These are phyloP conservation scores for Stenichneumon culpator DNA, from an alignment of 2,888 invertebrate species.

Conservation along the genomic window DNA sequence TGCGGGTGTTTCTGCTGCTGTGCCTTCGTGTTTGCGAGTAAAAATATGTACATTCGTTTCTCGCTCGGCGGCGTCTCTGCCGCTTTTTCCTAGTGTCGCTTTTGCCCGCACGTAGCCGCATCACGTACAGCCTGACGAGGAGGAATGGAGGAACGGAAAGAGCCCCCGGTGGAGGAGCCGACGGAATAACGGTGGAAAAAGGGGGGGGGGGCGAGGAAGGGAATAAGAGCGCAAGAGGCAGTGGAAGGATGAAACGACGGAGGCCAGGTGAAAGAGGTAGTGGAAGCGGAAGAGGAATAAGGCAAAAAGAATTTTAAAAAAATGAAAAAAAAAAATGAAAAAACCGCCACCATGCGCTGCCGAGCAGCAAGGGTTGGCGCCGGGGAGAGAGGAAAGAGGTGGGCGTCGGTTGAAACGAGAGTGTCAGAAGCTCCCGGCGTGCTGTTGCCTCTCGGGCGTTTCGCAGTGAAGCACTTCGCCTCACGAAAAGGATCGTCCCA, in stretches of 20 bases:
- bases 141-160: conserved; percentile 55
- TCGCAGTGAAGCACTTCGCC: conserved; percentile 56
- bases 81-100: conserved; percentile 36
- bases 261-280: conserved; percentile 24
- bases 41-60: conserved; percentile 55
- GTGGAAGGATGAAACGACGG: conserved; percentile 20
- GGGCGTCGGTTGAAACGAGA: conserved; percentile 46
- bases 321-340: conserved; percentile 6
- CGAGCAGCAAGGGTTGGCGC: conserved; percentile 2
- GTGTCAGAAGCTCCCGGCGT: conserved; percentile 52
- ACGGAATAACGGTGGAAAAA: conserved; percentile 34
- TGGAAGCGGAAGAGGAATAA: conserved; percentile 21
- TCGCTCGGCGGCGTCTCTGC: conserved; percentile 22
- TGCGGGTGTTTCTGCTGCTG: neutral
- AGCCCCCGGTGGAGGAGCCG: conserved; percentile 47
- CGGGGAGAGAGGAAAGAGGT: neutral
- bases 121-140: conserved; percentile 56
- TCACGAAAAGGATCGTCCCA: conserved; percentile 30
- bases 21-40: conserved; percentile 2
- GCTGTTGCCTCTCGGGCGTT: conserved; percentile 28
- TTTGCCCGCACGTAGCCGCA: conserved; percentile 48
- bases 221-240: conserved; percentile 28
- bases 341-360: neutral
- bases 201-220: conserved; percentile 34
- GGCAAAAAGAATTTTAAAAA: neutral